These are phyloP conservation scores for Garrulus glandarius DNA, from an alignment of 2,797 vertebrate species.

Conservation along the genomic window DNA sequence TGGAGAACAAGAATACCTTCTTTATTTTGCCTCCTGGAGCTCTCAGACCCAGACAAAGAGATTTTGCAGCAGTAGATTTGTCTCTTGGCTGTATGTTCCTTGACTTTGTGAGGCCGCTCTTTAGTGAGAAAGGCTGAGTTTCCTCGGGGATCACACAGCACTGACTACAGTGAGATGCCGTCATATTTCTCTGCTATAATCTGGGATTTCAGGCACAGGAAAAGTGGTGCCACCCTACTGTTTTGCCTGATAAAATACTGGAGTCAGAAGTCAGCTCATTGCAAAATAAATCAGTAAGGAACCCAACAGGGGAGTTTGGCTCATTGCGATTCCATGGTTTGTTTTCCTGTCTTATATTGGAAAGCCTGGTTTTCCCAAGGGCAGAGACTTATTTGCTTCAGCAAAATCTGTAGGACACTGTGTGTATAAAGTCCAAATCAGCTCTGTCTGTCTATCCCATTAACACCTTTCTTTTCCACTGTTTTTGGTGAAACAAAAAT, in stretches of 20 bases:
- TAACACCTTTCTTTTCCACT: background rate
- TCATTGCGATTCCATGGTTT: background rate
- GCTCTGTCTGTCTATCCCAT: background rate
- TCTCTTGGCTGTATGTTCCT: background rate
- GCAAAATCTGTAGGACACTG: background rate
- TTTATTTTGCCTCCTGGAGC: background rate
- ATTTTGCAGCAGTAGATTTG: background rate
- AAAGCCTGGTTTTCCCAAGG: background rate
- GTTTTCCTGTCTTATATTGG: background rate
- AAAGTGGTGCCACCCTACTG: background rate
- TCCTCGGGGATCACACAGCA: accelerated
- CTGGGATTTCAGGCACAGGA: background rate
- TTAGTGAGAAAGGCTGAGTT: background rate
- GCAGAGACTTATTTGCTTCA: background rate
- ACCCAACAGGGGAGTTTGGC: background rate
- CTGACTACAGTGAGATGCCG: background rate
- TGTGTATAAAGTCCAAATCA: background rate
- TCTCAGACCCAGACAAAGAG: background rate
- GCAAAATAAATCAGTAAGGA: background rate
- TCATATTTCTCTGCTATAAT: background rate
- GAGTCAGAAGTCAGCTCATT: background rate
- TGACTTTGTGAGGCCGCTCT: background rate
- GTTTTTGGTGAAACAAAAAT: background rate
- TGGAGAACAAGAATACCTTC: background rate
- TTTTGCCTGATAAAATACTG: background rate